Base-by-base conservation (phyloP, 2,113 vertebrate genomes). In the Megaptera novaeangliae region DNA sequence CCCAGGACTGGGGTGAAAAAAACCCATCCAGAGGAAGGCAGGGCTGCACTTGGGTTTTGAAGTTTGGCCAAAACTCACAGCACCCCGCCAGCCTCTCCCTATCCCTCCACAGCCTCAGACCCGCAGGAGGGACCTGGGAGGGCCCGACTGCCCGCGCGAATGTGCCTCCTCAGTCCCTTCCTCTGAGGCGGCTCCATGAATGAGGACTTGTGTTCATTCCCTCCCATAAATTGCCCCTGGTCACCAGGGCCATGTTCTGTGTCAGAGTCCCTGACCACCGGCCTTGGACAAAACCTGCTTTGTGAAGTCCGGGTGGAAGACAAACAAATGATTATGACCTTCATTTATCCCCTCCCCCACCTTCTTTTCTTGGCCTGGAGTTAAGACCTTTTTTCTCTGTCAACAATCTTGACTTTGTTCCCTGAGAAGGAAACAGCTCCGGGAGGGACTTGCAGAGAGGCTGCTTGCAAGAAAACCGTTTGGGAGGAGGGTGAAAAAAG, bases 401-500 rank as follows among this genome's bases (percentile, higher is more conserved):
- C 98, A 99, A 99, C 99, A 99, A 99, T 99, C 98, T 98, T 99
- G 98, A 99, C 99, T 99, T 99, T 99, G 99, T 99, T 99, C 99
- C 97, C 98, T 98, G 98, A 97, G 98, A 98, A 99, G 99, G 98
- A 99, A 99, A 98, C 96, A 97, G 98, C 98, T 98, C 84, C 9
- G 27, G 96, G 97, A 98, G 97, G 98, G 98, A 98, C 98, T 98
- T 98, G 97, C 98, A 97, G 98, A 98, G 98, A 98, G 98, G 98
- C 98, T 97, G 98, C 98, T 94, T 96, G 98, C 97, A 98, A 99
- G 98, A 98, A 98, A 98, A 98, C 98, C 98, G 98, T 99, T 99
- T 98, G 99, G 99, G 99, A 99, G 99, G 99, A 98, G 98, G 99
- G 99, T 99, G 99, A 99, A 99, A 99, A 99, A 99, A 99, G 99